These are phyloP conservation scores for Centruroides sculpturatus DNA, from an alignment of 1,140 invertebrate species.

Conservation along the genomic window DNA sequence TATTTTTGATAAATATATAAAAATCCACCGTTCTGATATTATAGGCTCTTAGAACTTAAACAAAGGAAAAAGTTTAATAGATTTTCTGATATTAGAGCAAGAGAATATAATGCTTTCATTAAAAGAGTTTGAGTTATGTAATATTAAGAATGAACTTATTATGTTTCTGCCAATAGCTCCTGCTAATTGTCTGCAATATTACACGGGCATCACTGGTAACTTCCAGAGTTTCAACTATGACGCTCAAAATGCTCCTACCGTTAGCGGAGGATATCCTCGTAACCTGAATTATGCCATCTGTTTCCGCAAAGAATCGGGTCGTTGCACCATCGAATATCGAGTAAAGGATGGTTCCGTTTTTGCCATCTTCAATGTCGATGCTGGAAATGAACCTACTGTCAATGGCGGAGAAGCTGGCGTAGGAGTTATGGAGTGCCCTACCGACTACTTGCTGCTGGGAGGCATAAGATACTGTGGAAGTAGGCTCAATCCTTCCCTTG, in stretches of 20 bases:
- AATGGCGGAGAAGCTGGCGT: slow-evolving; percentile 49
- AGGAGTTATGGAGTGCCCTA: slow-evolving; percentile 52
- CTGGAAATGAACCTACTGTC: slow-evolving; percentile 32
- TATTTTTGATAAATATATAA: no score
- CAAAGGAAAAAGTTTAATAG: no score
- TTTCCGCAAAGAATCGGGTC: slow-evolving; percentile 41
- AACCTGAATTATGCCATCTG: slow-evolving; percentile 66
- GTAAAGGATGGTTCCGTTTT: slow-evolving; percentile 33
- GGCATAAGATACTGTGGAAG: slow-evolving; percentile 52
- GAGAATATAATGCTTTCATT: no score
- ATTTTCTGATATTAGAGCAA: no score
- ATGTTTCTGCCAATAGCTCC: slow-evolving; percentile 25
- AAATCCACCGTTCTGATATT: no score
- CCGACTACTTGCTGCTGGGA: slow-evolving; percentile 50
- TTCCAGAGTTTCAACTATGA: slow-evolving; percentile 53
- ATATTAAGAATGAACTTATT: no score
- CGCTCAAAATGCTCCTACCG: background rate
- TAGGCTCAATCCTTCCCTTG: slow-evolving; percentile 49
- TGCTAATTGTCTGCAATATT: slow-evolving; percentile 52
- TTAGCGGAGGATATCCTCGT: slow-evolving; percentile 31
- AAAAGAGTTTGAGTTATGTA: no score
- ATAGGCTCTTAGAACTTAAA: no score
- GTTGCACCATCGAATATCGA: slow-evolving; percentile 48
- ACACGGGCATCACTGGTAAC: slow-evolving; percentile 38
- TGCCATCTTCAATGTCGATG: slow-evolving; percentile 43